Conservation (phyloP, 2,888 invertebrate species). For the Dicycla oo region DNA sequence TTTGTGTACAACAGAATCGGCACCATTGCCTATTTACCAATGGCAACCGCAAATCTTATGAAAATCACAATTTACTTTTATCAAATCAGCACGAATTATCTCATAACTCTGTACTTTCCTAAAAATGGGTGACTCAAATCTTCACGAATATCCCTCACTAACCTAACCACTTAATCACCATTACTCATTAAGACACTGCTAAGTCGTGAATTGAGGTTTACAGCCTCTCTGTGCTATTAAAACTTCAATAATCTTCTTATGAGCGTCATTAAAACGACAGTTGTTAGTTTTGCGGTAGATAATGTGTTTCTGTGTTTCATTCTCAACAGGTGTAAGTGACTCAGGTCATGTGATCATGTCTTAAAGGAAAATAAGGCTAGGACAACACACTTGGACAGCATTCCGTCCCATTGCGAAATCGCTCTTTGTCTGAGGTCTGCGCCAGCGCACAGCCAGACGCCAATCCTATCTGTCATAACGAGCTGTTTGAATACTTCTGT, state of each 20-base stretch:
- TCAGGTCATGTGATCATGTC: constrained; percentile 60
- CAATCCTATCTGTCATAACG: constrained; percentile 57
- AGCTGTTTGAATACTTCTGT: constrained; percentile 58
- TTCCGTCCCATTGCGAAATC: constrained; percentile 65
- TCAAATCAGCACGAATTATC: neutral
- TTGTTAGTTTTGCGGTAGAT: constrained; percentile 7
- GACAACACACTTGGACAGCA: constrained; percentile 59
- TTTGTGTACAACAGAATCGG: too few species aligned
- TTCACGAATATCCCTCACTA: neutral
- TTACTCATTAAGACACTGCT: constrained; percentile 9
- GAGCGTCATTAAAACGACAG: constrained; percentile 16
- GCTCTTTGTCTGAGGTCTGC: constrained; percentile 57
- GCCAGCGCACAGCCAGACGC: constrained; percentile 50
- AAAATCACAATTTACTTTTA: neutral
- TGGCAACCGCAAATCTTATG: neutral
- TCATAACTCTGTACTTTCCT: constrained; percentile 17
- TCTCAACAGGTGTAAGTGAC: constrained; percentile 58
- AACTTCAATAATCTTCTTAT: neutral
- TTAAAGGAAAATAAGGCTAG: constrained; percentile 63
- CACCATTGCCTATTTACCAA: neutral
- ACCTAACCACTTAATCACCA: constrained; percentile 20
- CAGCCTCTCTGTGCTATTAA: neutral
- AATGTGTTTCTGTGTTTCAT: neutral
- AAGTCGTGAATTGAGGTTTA: constrained; percentile 15
- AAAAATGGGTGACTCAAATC: constrained; percentile 11